phyloP scores from a whole-genome alignment of 2,888 invertebrate genomes.

The Conchocele bisecta region DNA sequence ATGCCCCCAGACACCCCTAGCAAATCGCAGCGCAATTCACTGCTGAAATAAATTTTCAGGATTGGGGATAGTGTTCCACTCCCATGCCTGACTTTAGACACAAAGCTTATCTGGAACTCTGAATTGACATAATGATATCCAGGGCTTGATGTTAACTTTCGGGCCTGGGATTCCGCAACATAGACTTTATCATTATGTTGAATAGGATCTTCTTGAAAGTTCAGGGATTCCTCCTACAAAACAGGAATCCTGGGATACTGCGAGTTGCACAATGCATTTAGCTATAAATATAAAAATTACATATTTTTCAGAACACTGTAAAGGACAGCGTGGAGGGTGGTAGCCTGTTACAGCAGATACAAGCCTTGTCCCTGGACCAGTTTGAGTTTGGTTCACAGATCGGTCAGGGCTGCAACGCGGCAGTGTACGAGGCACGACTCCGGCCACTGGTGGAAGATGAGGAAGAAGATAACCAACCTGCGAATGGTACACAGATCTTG shows the following conservation, averaged over 20 bases:
- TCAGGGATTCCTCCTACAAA: background rate
- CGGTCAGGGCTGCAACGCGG: constrained; percentile 92
- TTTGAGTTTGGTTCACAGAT: constrained; percentile 87
- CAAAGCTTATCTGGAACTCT: too few species aligned
- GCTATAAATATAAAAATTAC: too few species aligned
- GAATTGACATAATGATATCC: too few species aligned
- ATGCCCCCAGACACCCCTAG: too few species aligned
- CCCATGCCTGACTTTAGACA: too few species aligned
- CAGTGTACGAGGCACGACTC: constrained; percentile 88
- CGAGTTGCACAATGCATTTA: too few species aligned
- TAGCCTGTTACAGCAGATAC: constrained; percentile 9
- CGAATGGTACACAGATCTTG: background rate
- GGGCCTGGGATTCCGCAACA: too few species aligned
- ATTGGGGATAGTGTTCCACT: too few species aligned
- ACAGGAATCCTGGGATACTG: too few species aligned
- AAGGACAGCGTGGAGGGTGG: constrained; percentile 35
- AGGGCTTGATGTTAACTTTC: too few species aligned
- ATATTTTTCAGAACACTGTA: constrained; percentile 7
- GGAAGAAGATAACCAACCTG: background rate
- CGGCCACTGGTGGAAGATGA: constrained; percentile 10
- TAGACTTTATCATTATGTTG: background rate
- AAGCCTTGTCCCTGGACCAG: constrained; percentile 49
- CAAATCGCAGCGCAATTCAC: too few species aligned
- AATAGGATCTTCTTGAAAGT: background rate
- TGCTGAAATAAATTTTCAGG: too few species aligned